A percentile compares a stretch with the other conserved stretches of the same genome.
Conservation (phyloP, 2,113 vertebrate species). For the Heterotis niloticus region DNA sequence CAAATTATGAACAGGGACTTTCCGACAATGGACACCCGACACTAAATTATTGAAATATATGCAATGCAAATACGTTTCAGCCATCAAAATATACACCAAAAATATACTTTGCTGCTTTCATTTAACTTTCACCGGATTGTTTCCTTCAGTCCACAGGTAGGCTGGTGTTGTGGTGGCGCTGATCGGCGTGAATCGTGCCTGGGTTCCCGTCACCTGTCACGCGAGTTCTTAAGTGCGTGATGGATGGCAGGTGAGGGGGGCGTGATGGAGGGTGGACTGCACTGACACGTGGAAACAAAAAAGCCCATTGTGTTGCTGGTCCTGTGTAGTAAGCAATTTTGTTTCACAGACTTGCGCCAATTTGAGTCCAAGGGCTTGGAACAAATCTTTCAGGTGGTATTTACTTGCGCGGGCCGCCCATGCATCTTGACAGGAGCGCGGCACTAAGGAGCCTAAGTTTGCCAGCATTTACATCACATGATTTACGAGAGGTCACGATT, state of each 20-base stretch:
- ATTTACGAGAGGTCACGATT: neutral
- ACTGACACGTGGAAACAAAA: neutral
- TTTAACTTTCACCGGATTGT: too few relatives aligned
- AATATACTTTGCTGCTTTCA: too few relatives aligned
- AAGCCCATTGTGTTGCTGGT: neutral
- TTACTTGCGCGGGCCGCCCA: neutral
- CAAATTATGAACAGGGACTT: too few relatives aligned
- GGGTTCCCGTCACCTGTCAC: neutral
- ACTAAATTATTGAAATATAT: too few relatives aligned
- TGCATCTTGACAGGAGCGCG: neutral
- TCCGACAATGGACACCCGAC: too few relatives aligned
- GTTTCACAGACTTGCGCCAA: neutral
- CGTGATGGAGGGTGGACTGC: neutral
- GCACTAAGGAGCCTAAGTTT: slow-evolving; percentile 11
- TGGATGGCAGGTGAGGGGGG: neutral
- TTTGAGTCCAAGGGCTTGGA: neutral
- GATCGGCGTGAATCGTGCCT: neutral
- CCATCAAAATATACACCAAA: too few relatives aligned
- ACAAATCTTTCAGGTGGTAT: slow-evolving; percentile 11
- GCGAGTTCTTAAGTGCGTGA: neutral
- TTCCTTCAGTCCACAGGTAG: too few relatives aligned
- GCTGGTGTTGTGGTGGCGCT: neutral
- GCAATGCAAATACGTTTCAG: too few relatives aligned
- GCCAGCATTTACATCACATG: neutral
- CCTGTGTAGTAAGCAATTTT: neutral